Base-by-base conservation (phyloP, 2,888 invertebrate genomes). In the Monochamus alternatus region DNA sequence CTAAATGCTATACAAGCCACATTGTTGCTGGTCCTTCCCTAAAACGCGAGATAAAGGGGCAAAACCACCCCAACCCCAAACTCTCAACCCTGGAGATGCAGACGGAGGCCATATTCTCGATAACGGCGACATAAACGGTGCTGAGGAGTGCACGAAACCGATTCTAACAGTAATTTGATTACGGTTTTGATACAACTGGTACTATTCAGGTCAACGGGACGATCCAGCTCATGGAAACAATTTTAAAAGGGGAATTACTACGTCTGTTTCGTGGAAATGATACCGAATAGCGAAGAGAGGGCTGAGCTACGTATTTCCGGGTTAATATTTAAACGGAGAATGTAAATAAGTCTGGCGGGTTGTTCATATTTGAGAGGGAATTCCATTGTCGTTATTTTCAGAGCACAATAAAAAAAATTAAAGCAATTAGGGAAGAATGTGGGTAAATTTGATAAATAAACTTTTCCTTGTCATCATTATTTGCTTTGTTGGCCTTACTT, bases 1-100 rank as follows among this genome's bases (percentile, higher is more conserved):
- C 38, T 4, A 38, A 38, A 38, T 38, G 38, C 38, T 7, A 22
- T 22, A 22, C 22, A 22, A 22, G 22, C 1, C 22, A 44, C 44
- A 44, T 9, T 44, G 44, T 5, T 8, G 43, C 43, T 43, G 43
- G 5, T 31, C 58, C 7, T 67, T 66, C 67, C 71, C 75, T 73
- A 71, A 80, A 81, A 77, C 81, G 79, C 81, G 78, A 81, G 81
- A 82, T 77, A 74, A 80, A 80, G 66, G 74, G 69, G 79, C 80
- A 80, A 83, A 81, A 80, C 79, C 80, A 80, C 79, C 77, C 79
- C 73, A 82, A 81, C 81, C 81, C 81, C 78, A 77, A 79, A 81
- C 80, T 80, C 75, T 78, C 74, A 80, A 81, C 70, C 79, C 80
- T 72, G 64, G 58, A 64, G 74, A 69, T 55, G 47, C 55, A 63